Percentiles rank a stretch among this genome's conserved stretches.
phyloP scores from a whole-genome alignment of 2,888 invertebrate genomes.

The Nephrotoma flavescens region DNA sequence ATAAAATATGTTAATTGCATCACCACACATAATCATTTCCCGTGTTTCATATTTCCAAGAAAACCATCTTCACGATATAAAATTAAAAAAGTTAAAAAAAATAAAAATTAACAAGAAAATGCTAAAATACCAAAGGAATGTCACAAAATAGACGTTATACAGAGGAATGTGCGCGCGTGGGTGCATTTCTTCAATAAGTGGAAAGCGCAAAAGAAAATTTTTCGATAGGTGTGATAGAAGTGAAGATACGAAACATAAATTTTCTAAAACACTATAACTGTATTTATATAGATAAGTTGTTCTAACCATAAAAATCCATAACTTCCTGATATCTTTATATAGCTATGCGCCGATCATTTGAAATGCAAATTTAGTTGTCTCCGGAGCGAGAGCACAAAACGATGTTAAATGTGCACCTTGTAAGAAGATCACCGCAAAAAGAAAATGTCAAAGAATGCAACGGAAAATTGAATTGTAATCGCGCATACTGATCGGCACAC shows the following conservation, averaged over 20 bases:
- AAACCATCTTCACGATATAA: no score
- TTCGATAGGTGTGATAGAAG: not conserved
- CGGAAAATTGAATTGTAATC: not conserved
- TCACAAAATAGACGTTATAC: not conserved
- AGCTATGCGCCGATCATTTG: not conserved
- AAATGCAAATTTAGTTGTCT: not conserved
- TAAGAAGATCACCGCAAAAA: not conserved
- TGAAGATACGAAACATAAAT: not conserved
- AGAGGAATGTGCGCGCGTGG: not conserved
- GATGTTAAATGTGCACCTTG: not conserved
- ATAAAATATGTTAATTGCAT: no score
- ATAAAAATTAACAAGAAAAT: no score
- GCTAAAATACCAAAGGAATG: not conserved
- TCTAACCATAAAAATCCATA: not conserved
- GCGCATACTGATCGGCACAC: not conserved
- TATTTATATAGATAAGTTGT: no score
- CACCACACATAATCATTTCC: no score
- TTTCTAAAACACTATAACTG: not conserved
- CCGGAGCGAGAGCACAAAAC: not conserved
- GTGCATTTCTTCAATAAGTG: not conserved
- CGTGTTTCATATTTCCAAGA: no score
- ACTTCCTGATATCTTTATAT: not conserved
- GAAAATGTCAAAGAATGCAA: not conserved
- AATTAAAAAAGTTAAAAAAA: no score
- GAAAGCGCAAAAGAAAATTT: not conserved